Evolutionary conservation across 2,888 invertebrate species (phyloP), one percentile per base, ranked within the genome.

Genomic region (Patella depressa): DNA sequence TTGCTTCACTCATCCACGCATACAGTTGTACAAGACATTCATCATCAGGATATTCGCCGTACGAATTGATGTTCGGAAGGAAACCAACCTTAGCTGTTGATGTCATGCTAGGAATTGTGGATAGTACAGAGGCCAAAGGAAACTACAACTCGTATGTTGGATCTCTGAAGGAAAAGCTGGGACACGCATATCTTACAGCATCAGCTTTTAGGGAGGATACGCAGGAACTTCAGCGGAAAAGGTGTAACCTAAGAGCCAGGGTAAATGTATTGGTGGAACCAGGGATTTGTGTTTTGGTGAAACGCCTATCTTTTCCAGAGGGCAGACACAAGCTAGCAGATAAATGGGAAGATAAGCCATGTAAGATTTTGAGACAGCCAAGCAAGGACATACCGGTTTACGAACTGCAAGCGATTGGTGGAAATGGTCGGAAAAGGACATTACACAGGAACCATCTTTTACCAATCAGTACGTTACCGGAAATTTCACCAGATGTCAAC

Each of bases 11-110:
- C 24, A 24, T 24, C 24, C 24, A 24, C 24, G 24, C 24, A 24
- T 24, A 24, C 24, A 24, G 1, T 59, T 2, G 34, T 34, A 59
- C 59, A 15, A 59, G 19, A 59, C 59, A 59, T 59, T 17, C 59
- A 7, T n/a, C 59, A 17, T 12, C 59, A 15, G 59, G 59, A 59
- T 59, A 59, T 59, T 59, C 59, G 14, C 59, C 59, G 59, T 59
- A n/a, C 17, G 59, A 59, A 59, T 19, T 59, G n/a, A 59, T 59
- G 59, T 59, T 59, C 19, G 59, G 59, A 17, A 7, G 59, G 17
- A 59, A 59, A 59, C 59, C 59, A 59, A 59, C 59, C 17, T 14
- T 59, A n/a, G 59, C 59, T n/a, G 59, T 59, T 59, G 59, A 59
- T 14, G 59, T 59, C 14, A 19, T 59, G 14, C 14, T 59, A 59